phyloP scores from a whole-genome alignment of 2,113 vertebrate genomes.

The Ptilonorhynchus violaceus region DNA sequence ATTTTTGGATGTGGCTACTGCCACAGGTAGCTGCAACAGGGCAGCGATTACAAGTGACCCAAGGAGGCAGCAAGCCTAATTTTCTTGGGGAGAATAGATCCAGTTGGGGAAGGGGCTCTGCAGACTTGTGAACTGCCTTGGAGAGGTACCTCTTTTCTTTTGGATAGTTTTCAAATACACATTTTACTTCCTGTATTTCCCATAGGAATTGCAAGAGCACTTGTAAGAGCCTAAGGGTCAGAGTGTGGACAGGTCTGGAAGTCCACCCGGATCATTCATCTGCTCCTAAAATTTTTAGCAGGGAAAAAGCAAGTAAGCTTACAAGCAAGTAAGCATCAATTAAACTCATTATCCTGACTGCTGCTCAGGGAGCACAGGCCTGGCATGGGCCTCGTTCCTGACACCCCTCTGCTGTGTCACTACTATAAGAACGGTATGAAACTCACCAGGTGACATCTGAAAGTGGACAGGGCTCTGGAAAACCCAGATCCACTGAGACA shows the following conservation, averaged over 20 bases:
- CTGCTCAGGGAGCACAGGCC: neutral
- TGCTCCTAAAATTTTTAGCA: neutral
- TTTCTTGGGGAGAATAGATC: neutral
- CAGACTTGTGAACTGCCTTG: neutral
- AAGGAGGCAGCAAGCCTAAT: neutral
- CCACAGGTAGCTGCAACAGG: neutral
- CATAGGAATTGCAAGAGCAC: neutral
- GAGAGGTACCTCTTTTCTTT: neutral
- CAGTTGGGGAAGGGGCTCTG: neutral
- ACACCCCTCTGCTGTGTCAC: neutral
- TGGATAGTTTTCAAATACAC: neutral
- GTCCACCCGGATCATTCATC: neutral
- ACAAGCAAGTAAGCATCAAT: neutral
- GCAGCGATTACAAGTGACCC: rapidly evolving
- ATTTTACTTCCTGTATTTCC: neutral
- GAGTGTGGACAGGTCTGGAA: neutral
- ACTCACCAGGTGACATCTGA: neutral
- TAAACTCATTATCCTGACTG: neutral
- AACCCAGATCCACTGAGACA: neutral
- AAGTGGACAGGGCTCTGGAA: neutral
- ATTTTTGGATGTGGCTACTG: neutral
- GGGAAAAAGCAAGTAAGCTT: neutral
- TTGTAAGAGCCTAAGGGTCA: neutral
- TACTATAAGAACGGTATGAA: neutral
- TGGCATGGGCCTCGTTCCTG: rapidly evolving